Evolutionary conservation across 2,888 invertebrate genomes (phyloP), one percentile per base, ranked within the genome.

Genomic region (Catocala fraxini): DNA sequence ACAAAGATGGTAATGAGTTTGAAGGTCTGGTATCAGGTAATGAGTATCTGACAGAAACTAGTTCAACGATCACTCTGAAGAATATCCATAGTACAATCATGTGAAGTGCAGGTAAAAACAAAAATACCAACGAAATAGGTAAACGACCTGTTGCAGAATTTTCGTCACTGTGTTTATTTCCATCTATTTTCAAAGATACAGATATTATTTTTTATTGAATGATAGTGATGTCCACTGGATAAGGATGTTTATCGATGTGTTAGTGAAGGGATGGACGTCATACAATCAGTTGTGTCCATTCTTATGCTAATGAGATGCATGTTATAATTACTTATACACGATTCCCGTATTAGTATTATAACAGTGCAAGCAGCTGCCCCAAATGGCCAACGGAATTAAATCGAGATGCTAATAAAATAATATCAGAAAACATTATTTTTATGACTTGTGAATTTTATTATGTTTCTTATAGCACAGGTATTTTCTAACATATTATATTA

Each of bases 281-380:
- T 48, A 11, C 7, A 46, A 51, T 46, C 34, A 7, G 58, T 49
- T 46, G 52, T 52, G 55, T 59, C 59, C 56, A 64, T 60, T 58
- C 10, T 46, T 46, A 62, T 57, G 65, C 4, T 63, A 75, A 75
- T 63, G 10, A 35, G 63, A 59, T 60, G 71, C 69, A 63, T 63
- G 12, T n/a, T 34, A 41, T 73, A 76, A 63, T 74, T 64, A 70
- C 51, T 63, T 48, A 69, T 52, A 53, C 53, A 69, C 59, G 57
- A 63, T 47, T 65, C 47, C 39, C 51, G 39, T 61, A 53, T 61
- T 54, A 45, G 12, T 52, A 13, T 10, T 33, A 56, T 51, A 52
- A 64, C 52, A 54, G 52, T 66, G 57, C 41, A 65, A 63, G 81
- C 83, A 82, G 83, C 82, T 82, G 82, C 63, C 53, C 33, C n/a